Conservation (phyloP, 2,113 vertebrate species). For the Alethe castanea region DNA sequence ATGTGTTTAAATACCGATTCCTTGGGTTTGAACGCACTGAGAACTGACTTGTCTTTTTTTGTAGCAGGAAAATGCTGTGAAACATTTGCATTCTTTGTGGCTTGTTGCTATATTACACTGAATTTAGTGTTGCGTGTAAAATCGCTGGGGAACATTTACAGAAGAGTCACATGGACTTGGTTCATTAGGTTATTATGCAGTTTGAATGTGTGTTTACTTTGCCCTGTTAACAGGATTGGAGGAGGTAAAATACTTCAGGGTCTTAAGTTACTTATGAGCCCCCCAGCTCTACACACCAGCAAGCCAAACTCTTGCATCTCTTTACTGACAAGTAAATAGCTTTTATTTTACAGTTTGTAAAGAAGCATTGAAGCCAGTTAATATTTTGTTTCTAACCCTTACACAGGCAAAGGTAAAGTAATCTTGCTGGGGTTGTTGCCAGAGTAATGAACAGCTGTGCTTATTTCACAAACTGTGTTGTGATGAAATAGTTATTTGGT, state of each 20-base stretch:
- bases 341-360: background rate
- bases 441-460: background rate
- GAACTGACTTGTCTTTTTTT: background rate
- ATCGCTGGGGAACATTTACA: background rate
- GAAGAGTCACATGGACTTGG: constrained; percentile 8
- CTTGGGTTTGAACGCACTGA: background rate
- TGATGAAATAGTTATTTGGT: background rate
- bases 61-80: background rate
- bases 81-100: background rate
- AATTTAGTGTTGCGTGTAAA: background rate
- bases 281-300: background rate
- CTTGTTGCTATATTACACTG: background rate
- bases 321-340: background rate
- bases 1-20: background rate
- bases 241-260: background rate
- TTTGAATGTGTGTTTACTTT: constrained; percentile 3
- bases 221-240: background rate
- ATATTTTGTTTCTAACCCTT: background rate
- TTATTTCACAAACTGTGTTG: background rate
- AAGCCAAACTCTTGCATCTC: background rate
- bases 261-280: background rate
- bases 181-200: background rate
- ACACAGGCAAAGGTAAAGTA: background rate
- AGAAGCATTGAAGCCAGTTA: background rate
- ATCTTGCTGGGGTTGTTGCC: background rate